Base-by-base conservation (phyloP, 2,797 vertebrate species). In the Falco naumanni region DNA sequence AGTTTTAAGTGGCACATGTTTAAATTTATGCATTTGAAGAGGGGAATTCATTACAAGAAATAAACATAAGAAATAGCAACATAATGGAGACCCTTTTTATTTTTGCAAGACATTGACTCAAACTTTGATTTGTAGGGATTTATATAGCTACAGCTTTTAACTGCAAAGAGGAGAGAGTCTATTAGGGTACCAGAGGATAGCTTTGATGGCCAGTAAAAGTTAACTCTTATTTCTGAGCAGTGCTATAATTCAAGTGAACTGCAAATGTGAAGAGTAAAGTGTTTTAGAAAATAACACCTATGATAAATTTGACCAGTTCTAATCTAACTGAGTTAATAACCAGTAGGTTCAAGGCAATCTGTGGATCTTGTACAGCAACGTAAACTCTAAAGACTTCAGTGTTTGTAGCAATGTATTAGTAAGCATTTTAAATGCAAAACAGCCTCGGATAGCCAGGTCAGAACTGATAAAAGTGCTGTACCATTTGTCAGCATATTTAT, bases 1-100 rank as follows among this genome's bases (percentile, higher is more conserved):
- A 90, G 93, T 96, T 93, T 94, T 88, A 95, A 95, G 75, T 80
- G 64, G 29, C 81, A 77, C 33, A 39, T 83, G 68, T 85, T 96
- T 90, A 93, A 95, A 82, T 90, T 45, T 66, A 94, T 94, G 78
- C n/a, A 13, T 59, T 61, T 94, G 60, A 84, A 88, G 75, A 83
- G 13, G 12, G 8, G 22, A 82, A 66, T 87, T 94, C 82, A 70
- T 95, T 83, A 85, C 47, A 89, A 68, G 86, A 95, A 93, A 89
- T 65, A 37, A 93, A 34, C 29, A 61, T 12, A 24, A 85, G 71
- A 84, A 95, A 84, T 85, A 92, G 71, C 80, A 81, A 60, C 68
- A 84, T 16, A 74, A 81, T 20, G 8, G 79, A 93, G 76, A 69
- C 5, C 3, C 29, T n/a, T 56, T 94, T 94, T 94, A 65, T 76